Evolutionary conservation across 2,888 invertebrate species (phyloP).

Genomic region (Tillus elongatus): DNA sequence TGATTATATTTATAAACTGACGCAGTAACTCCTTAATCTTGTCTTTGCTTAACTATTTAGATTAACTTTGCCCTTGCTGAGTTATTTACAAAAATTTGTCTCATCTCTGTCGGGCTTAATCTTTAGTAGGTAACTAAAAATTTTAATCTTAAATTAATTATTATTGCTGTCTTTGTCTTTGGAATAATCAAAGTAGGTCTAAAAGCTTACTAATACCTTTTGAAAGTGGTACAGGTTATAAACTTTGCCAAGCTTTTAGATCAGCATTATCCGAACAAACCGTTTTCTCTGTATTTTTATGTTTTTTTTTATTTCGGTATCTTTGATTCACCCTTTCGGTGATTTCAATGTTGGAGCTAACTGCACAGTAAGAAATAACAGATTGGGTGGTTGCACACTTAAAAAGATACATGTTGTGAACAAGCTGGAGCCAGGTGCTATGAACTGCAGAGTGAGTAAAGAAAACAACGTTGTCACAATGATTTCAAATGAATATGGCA

Average conservation of each 20-base stretch:
- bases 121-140: too few relatives aligned
- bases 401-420: neutral
- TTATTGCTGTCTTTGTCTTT: too few relatives aligned
- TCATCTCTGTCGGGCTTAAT: too few relatives aligned
- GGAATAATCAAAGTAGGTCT: too few relatives aligned
- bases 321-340: neutral
- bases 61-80: too few relatives aligned
- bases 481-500: constrained; percentile 11
- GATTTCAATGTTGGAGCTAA: constrained; percentile 2
- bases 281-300: constrained; percentile 7
- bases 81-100: too few relatives aligned
- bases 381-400: neutral
- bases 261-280: neutral
- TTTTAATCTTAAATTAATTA: too few relatives aligned
- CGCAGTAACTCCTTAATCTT: too few relatives aligned
- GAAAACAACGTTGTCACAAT: constrained; percentile 13
- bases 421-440: constrained; percentile 6
- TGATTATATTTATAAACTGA: too few relatives aligned
- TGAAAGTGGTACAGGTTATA: too few relatives aligned
- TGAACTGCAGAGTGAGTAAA: constrained; percentile 10
- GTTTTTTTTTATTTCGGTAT: constrained; percentile 1
- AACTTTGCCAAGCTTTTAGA: neutral
- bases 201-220: too few relatives aligned
- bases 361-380: constrained; percentile 5
- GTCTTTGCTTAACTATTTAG: too few relatives aligned